These are phyloP conservation scores for Sebastes vulpes DNA, from an alignment of 2,797 vertebrate genomes.

Conservation along the genomic window DNA sequence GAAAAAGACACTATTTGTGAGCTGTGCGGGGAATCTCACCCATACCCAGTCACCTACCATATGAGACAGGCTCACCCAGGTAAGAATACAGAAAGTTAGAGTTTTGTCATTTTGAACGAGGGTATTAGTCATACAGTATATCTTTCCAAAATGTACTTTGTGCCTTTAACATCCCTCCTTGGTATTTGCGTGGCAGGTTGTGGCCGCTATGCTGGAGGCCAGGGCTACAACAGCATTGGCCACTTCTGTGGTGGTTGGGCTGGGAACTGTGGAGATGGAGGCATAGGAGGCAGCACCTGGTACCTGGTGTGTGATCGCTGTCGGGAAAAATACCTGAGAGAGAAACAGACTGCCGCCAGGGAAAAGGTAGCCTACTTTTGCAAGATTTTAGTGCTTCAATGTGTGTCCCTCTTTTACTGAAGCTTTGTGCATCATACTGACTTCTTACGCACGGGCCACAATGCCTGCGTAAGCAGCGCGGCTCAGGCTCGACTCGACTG, in stretches of 20 bases:
- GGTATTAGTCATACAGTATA: no score
- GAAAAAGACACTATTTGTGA: constrained; percentile 99
- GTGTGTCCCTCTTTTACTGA: not conserved
- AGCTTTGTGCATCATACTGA: not conserved
- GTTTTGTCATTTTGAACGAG: not conserved
- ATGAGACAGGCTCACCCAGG: constrained; percentile 99
- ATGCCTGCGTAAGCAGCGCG: accelerated
- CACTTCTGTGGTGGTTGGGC: constrained; percentile 99
- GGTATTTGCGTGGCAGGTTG: constrained; percentile 86
- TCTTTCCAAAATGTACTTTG: not conserved
- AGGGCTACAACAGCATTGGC: constrained; percentile 99
- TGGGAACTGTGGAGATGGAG: constrained; percentile 98
- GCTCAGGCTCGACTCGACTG: no score
- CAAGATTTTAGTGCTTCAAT: not conserved
- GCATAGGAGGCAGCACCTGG: constrained; percentile 99
- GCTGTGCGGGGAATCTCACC: constrained; percentile 97
- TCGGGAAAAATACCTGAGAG: constrained; percentile 97
- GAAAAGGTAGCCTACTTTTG: constrained; percentile 89
- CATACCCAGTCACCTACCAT: constrained; percentile 98
- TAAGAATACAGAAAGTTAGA: constrained; percentile 59
- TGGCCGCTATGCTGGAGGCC: constrained; percentile 97
- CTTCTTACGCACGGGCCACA: not conserved
- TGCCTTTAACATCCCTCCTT: not conserved
- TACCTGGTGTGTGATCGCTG: constrained; percentile 98
- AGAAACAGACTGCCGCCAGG: constrained; percentile 96